Conservation (phyloP, 2,797 vertebrate species). For the Valencia hispanica region DNA sequence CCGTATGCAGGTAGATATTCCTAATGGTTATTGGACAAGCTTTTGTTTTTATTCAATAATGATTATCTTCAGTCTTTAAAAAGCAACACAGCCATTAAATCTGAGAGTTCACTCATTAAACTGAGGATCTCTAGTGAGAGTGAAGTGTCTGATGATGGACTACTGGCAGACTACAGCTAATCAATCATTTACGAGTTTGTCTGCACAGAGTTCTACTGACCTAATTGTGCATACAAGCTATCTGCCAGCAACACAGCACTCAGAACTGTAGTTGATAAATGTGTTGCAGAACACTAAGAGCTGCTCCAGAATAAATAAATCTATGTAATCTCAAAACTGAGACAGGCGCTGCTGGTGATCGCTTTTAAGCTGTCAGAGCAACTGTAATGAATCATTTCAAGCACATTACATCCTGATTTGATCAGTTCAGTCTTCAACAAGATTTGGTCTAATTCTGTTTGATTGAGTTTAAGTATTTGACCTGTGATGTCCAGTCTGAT, state of each 20-base stretch:
- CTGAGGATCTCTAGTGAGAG: conserved; percentile 34
- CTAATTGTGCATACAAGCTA: conserved; percentile 52
- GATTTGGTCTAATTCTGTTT: background rate
- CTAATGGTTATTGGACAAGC: background rate
- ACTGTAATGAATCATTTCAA: background rate
- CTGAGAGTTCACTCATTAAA: conserved; percentile 21
- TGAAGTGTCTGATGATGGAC: conserved; percentile 36
- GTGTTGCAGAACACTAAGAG: background rate
- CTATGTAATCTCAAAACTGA: background rate
- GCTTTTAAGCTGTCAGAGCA: background rate
- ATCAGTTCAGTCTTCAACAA: background rate
- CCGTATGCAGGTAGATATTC: background rate
- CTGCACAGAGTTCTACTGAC: conserved; percentile 62
- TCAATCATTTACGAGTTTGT: conserved; percentile 70
- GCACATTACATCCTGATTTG: background rate
- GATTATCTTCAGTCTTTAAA: background rate
- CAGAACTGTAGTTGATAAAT: background rate
- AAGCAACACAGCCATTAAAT: conserved; percentile 16
- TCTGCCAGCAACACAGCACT: background rate
- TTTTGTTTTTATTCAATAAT: background rate
- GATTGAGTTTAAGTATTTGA: background rate
- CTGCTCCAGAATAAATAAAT: background rate
- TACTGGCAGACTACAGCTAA: conserved; percentile 48
- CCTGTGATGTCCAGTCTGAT: background rate
- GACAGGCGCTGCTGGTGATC: background rate